Evolutionary conservation across 2,888 invertebrate species (phyloP), one percentile per base, ranked within the genome.

Genomic region (Pharmacophagus antenor): DNA sequence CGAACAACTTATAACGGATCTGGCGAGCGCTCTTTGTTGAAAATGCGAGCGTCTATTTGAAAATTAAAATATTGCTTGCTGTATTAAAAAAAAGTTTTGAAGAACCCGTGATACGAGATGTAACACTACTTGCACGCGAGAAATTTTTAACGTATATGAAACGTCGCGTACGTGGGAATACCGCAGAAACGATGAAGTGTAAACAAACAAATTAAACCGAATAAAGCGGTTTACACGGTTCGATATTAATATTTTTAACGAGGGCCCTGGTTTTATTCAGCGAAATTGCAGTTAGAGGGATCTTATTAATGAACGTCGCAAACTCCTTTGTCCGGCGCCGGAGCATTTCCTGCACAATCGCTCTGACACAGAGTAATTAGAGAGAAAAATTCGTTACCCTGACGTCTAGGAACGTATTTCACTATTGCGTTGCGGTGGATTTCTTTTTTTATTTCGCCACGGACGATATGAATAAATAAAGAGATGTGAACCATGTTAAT

Each of bases 221-320:
- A 84, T 83, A 86, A 76, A 73, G 77, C 72, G 68, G 75, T 73
- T 75, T 79, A 84, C 84, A 77, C 80, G 77, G 77, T 70, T 79
- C 79, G 82, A 85, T 88, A 89, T 89, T 88, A 89, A 88, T 89
- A 86, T 85, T 86, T 83, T 84, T 79, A 74, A 73, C 73, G 79
- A 75, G 78, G 73, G 74, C 73, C 74, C 70, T n/a, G 81, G 81
- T 88, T 87, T 85, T 85, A 87, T 88, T 88, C 87, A 87, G 80
- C 78, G 74, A 84, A 83, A 87, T 86, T 88, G 88, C 88, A 89
- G 87, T 87, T 86, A 84, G 86, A 86, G 84, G 86, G 88, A 88
- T 86, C 84, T 87, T 89, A 89, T 89, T 90, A 90, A 89, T 90
- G 88, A 88, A 88, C 85, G 89, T 88, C 86, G 79, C 80, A 73